Evolutionary conservation across 2,888 invertebrate species (phyloP).

Genomic region (Ametastegia equiseti): DNA sequence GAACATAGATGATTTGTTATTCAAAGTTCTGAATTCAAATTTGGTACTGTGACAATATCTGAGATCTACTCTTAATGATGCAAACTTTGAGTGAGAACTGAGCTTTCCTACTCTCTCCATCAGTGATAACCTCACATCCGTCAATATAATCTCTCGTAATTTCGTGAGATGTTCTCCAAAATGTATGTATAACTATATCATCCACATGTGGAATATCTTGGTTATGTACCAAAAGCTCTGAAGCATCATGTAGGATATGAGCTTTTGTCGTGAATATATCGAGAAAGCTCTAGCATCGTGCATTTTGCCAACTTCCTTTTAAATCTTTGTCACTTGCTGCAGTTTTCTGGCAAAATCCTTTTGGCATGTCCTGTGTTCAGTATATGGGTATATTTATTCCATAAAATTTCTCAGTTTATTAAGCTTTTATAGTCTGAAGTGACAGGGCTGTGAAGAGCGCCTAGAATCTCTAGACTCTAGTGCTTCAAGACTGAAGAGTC

Average conservation of each 20-base stretch:
- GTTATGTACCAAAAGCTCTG: neutral
- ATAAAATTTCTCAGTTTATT: neutral
- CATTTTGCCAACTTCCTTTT: neutral
- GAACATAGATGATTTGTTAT: too few relatives aligned
- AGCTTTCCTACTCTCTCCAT: too few relatives aligned
- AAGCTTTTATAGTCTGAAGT: neutral
- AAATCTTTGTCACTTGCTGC: too few relatives aligned
- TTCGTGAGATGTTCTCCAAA: neutral
- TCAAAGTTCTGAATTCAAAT: too few relatives aligned
- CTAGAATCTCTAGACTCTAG: too few relatives aligned
- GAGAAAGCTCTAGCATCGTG: neutral
- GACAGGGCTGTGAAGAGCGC: too few relatives aligned
- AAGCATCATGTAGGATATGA: too few relatives aligned
- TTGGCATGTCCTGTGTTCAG: neutral
- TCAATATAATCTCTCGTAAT: conserved; percentile 18
- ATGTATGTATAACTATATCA: neutral
- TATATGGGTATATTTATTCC: neutral
- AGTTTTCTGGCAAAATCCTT: neutral
- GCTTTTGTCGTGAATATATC: too few relatives aligned
- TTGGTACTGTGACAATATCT: too few relatives aligned
- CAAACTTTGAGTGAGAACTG: too few relatives aligned
- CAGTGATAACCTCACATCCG: neutral
- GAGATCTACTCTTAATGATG: too few relatives aligned
- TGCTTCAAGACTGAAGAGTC: too few relatives aligned
- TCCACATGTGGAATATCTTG: neutral